Percentiles rank a stretch among this genome's conserved stretches.
phyloP scores from a whole-genome alignment of 2,888 invertebrate species.

The Imbricaverruca yamaguchii region DNA sequence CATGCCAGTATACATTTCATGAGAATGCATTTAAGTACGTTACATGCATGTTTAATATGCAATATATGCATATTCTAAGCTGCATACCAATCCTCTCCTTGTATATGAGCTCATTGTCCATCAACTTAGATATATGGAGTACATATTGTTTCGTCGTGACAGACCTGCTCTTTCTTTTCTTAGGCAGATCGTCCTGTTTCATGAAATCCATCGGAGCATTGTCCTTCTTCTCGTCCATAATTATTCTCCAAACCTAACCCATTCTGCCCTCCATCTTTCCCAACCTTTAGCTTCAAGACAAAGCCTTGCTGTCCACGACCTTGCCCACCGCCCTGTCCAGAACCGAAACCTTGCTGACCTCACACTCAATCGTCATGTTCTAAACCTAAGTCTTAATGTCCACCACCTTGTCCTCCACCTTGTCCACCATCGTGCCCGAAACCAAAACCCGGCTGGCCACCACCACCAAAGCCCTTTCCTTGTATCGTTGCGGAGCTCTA shows the following conservation, averaged over 20 bases:
- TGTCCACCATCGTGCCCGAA: too few relatives aligned
- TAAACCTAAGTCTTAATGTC: neutral
- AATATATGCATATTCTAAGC: too few relatives aligned
- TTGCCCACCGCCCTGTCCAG: neutral
- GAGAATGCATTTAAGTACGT: too few relatives aligned
- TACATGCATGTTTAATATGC: too few relatives aligned
- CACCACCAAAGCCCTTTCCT: neutral
- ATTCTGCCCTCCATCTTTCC: neutral
- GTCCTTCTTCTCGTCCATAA: neutral
- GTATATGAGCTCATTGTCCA: too few relatives aligned
- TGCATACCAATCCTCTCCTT: too few relatives aligned
- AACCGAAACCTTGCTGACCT: neutral
- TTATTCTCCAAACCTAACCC: neutral
- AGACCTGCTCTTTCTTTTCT: neutral
- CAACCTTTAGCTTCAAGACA: neutral
- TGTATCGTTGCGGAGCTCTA: neutral
- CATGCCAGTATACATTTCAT: too few relatives aligned
- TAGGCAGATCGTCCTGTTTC: neutral
- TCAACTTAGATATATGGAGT: too few relatives aligned
- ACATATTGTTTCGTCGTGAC: neutral
- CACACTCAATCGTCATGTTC: neutral
- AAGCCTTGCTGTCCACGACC: neutral
- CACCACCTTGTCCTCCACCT: too few relatives aligned
- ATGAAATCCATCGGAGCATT: neutral
- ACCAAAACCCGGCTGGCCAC: too few relatives aligned